phyloP scores from a whole-genome alignment of 1,140 invertebrate species.

The Drosophila leontia region DNA sequence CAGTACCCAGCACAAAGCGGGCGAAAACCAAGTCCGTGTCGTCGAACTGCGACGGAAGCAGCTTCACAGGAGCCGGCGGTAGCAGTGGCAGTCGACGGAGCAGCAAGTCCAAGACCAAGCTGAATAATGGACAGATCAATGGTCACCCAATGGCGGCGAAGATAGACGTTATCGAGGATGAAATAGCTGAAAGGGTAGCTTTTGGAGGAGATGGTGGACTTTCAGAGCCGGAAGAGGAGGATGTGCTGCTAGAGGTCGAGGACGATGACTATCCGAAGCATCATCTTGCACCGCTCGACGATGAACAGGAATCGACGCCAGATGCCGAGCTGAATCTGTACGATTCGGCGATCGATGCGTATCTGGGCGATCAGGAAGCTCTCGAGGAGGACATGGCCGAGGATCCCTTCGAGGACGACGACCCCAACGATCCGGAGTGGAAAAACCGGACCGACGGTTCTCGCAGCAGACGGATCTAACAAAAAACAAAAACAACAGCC shows the following conservation, averaged over 20 bases:
- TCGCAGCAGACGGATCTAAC: constrained; percentile 55
- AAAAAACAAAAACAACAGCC: constrained; percentile 35
- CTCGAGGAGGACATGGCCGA: constrained; percentile 86
- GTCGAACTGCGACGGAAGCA: constrained; percentile 57
- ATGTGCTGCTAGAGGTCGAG: constrained; percentile 60
- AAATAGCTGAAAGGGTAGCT: neutral
- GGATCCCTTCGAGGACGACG: constrained; percentile 87
- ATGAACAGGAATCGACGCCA: constrained; percentile 39
- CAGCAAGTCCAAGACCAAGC: constrained; percentile 59
- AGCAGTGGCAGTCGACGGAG: constrained; percentile 56
- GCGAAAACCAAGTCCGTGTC: constrained; percentile 69
- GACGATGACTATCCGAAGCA: constrained; percentile 76
- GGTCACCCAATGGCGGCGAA: constrained; percentile 5
- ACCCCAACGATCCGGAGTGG: constrained; percentile 94
- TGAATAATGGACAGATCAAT: constrained; percentile 33
- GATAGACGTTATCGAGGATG: constrained; percentile 20
- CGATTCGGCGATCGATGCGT: constrained; percentile 60
- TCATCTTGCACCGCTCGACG: constrained; percentile 71
- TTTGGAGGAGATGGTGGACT: constrained; percentile 9
- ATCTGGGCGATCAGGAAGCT: constrained; percentile 56
- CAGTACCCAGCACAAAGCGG: constrained; percentile 36
- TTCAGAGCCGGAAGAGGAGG: constrained; percentile 54
- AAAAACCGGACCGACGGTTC: constrained; percentile 49
- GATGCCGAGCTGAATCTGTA: constrained; percentile 38
- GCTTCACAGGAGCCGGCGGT: constrained; percentile 6